Evolutionary conservation across 2,888 invertebrate species (phyloP), one percentile per base, ranked within the genome.

Genomic region (Drosophila robusta): DNA sequence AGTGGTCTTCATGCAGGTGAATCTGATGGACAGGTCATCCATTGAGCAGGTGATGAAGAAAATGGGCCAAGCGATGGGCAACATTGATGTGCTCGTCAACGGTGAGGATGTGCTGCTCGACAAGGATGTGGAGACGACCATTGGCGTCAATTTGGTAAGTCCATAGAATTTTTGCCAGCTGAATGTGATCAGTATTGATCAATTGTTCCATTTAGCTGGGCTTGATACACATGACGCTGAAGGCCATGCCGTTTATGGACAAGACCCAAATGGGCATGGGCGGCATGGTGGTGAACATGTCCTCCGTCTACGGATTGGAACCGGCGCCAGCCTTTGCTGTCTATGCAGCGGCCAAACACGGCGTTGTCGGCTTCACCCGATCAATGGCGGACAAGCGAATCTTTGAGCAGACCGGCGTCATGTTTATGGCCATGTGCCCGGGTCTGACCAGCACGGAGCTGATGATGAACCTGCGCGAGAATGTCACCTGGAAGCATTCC

Each of bases 341-440:
- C 5, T 92, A 91, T 36, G 74, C 90, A 3, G 91, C 91, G 4
- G 90, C 91, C 54, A 92, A 91, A 50, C 91, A 91, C 47, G 92
- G 92, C 60, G 89, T 92, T 7, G 58, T 92, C 5, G 92, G 91
- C 42, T 91, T 92, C 64, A 92, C 92, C 3, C 90, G 91, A 14
- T 91, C 91, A 3, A 85, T 92, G 79, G 90, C 80, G 4, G 84
- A 90, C 32, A 82, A 89, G 42, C 75, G 70, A 7, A 88, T 88
- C 39, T 84, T 85, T 22, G 76, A 85, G 46, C 90, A 86, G 61
- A 91, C 90, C 7, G 92, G 91, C 4, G 89, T 91, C 4, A 84
- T 86, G 67, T 90, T 91, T 49, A 80, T 91, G 71, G 76, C 82
- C 56, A 79, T 91, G 52, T 89, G 91, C 49, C 91, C 91, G 0